phyloP scores from a whole-genome alignment of 1,140 invertebrate genomes.

The Pseudomyrmex concolor region DNA sequence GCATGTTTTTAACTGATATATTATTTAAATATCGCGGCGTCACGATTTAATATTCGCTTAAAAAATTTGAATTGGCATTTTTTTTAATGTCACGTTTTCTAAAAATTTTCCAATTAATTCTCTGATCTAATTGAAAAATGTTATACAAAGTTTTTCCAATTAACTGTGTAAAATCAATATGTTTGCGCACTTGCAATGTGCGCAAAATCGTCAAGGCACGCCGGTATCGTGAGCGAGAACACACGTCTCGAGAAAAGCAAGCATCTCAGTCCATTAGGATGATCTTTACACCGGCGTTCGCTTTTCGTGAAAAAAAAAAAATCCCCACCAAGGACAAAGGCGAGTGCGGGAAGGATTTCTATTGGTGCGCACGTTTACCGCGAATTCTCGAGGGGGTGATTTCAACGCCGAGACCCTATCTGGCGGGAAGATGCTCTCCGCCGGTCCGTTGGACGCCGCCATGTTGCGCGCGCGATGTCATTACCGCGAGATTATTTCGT shows the following conservation, averaged over 20 bases:
- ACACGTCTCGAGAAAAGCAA: background rate
- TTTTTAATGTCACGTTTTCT: background rate
- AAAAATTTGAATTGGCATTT: background rate
- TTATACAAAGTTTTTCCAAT: no score
- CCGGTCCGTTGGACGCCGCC: conserved; percentile 16
- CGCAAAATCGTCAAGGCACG: background rate
- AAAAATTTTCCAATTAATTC: no score
- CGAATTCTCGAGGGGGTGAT: conserved; percentile 70
- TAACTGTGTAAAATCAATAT: conserved; percentile 1
- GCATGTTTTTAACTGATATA: no score
- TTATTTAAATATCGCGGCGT: background rate
- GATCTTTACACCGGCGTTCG: conserved; percentile 4
- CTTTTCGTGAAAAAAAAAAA: conserved; percentile 29
- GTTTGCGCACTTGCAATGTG: background rate
- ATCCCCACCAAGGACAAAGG: conserved; percentile 45
- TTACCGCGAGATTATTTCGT: conserved; percentile 3
- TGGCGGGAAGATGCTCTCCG: conserved; percentile 61
- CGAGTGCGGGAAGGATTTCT: conserved; percentile 71
- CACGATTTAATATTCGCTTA: background rate
- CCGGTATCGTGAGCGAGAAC: background rate
- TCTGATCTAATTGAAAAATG: no score
- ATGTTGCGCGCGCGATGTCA: background rate
- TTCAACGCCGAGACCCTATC: conserved; percentile 70
- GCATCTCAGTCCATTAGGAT: conserved; percentile 24
- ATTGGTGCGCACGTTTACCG: conserved; percentile 66